Conservation (phyloP, 2,797 vertebrate genomes). For the Eurystomus glaucurus region DNA sequence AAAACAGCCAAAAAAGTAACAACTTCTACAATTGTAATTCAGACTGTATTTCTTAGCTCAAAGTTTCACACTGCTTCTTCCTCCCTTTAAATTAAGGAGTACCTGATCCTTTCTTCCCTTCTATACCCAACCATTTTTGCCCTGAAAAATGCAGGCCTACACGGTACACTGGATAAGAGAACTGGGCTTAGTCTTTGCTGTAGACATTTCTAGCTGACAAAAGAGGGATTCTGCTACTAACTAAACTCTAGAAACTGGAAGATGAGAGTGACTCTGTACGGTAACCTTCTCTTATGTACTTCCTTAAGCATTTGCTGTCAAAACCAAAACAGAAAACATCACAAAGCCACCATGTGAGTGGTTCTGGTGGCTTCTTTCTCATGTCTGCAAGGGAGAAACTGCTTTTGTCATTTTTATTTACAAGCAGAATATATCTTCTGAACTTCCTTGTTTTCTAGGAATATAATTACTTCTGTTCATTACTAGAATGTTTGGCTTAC, state of each 20-base stretch:
- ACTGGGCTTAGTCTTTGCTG: background rate
- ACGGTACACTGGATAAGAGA: background rate
- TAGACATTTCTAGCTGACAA: background rate
- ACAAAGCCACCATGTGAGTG: background rate
- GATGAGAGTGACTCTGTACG: background rate
- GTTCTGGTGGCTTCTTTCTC: background rate
- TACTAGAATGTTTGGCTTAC: slow-evolving; percentile 29
- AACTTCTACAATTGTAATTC: background rate
- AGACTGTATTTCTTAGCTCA: background rate
- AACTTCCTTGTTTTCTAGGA: slow-evolving; percentile 45
- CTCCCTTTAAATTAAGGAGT: background rate
- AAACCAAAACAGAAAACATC: background rate
- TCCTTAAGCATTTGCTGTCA: background rate
- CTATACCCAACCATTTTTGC: background rate
- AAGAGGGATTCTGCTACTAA: background rate
- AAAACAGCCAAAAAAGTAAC: background rate
- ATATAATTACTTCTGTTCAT: slow-evolving; percentile 43
- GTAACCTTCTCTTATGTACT: background rate
- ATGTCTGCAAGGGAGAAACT: slow-evolving; percentile 35
- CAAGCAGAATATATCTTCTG: slow-evolving; percentile 16
- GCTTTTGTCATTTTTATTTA: slow-evolving; percentile 55
- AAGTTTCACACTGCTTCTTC: background rate
- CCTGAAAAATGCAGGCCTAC: background rate
- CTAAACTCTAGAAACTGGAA: background rate
- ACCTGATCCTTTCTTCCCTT: background rate